phyloP scores from a whole-genome alignment of 2,888 invertebrate species.

The Dolichopus griseipennis region DNA sequence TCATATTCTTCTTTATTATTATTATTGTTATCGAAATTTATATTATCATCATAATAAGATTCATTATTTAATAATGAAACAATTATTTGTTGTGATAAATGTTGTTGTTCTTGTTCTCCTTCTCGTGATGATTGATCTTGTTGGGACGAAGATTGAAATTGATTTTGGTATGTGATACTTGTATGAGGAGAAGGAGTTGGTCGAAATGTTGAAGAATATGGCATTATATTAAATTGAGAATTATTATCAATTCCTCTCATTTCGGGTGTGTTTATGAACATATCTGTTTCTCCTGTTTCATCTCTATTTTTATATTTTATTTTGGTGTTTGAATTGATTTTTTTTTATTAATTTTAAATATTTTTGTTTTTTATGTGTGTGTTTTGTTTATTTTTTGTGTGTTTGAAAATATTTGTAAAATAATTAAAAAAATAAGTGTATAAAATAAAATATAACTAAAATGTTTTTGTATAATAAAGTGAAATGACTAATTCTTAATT shows the following conservation, averaged over 20 bases:
- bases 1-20: background rate
- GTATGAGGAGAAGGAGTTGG: conserved; percentile 19
- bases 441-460: too few relatives aligned
- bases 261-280: background rate
- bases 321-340: conserved; percentile 14
- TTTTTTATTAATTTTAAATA: conserved; percentile 13
- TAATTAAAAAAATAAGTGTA: too few relatives aligned
- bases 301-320: conserved; percentile 14
- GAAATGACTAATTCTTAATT: too few relatives aligned
- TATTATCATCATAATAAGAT: conserved; percentile 1
- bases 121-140: conserved; percentile 28
- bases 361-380: conserved; percentile 13
- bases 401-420: too few relatives aligned
- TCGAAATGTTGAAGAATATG: conserved; percentile 25
- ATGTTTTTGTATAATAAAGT: too few relatives aligned
- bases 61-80: conserved; percentile 6
- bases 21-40: background rate
- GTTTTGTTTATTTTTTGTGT: too few relatives aligned
- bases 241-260: conserved; percentile 4
- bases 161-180: conserved; percentile 10
- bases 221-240: conserved; percentile 24
- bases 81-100: conserved; percentile 14
- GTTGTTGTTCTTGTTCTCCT: conserved; percentile 23
- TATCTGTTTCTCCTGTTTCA: conserved; percentile 8
- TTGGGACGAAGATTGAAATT: conserved; percentile 17